Evolutionary conservation across 2,113 vertebrate species (phyloP), one percentile per base, ranked within the genome.

Genomic region (Fukomys damarensis): DNA sequence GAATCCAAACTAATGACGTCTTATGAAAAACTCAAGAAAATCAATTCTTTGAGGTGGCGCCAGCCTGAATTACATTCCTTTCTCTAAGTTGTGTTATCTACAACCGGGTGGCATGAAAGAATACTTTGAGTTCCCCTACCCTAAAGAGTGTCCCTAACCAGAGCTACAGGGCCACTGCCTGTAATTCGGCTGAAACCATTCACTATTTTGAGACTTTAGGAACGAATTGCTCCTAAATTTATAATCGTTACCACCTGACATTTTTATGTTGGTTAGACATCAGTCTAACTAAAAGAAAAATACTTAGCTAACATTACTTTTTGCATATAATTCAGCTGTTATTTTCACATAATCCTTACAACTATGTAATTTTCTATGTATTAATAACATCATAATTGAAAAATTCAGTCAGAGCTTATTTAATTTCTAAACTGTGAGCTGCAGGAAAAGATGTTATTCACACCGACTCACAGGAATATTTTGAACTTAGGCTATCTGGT

Each of bases 1-100:
- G 88, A 97, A 32, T 92, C 84, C 77, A 72, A 77, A 66, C 54
- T 79, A 72, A 38, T 70, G 54, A 77, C 0, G 43, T 92, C 93
- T 93, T 89, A 11, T 58, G 28, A 84, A 91, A 89, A 89, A 43
- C 14, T 92, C 38, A n/a, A 58, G 74, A 56, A 86, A 81, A 93
- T 38, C 26, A 95, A 85, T 32, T 81, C 38, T 92, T 79, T 82
- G 84, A 88, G 5, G 30, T 65, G 5, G 22, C 70, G 7, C 13
- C 41, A 89, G 11, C 17, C 19, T 65, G 41, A 0, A 52, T 28
- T 35, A 9, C 10, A 16, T 83, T 90, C 86, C 49, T 83, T 91
- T 90, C 41, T 95, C 32, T 95, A 86, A n/a, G 4, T 56, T 74
- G 28, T 88, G 59, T 86, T 74, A 43, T 74, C 41, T 13, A 24